Evolutionary conservation across 2,113 vertebrate genomes (phyloP).

Genomic region (Physeter macrocephalus): DNA sequence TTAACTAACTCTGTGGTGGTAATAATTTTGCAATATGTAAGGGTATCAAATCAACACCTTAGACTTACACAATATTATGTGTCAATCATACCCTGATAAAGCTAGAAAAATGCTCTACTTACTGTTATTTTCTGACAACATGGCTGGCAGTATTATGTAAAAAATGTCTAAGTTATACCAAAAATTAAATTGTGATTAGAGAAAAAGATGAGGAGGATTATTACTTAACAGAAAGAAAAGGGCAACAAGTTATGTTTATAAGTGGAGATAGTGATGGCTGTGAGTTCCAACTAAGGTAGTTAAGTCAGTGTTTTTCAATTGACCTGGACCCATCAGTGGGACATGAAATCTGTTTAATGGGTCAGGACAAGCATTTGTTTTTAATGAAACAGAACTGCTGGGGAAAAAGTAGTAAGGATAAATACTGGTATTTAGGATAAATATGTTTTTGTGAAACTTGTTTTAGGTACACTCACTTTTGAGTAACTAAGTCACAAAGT

Average conservation of each 20-base stretch:
- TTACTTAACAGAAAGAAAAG: neutral
- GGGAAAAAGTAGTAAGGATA: neutral
- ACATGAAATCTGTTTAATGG: neutral
- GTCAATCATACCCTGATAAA: neutral
- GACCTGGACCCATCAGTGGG: neutral
- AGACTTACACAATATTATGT: neutral
- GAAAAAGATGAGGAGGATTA: neutral
- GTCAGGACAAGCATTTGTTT: neutral
- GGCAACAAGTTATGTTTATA: neutral
- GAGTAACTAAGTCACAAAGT: neutral
- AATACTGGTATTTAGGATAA: neutral
- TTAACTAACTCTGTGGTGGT: neutral
- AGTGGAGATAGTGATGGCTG: neutral
- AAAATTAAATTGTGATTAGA: slow-evolving; percentile 20
- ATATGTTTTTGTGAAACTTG: neutral
- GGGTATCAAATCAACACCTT: neutral
- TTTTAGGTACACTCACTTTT: neutral
- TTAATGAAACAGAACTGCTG: neutral
- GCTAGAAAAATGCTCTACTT: neutral
- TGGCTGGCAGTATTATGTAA: neutral
- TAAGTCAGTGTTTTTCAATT: neutral
- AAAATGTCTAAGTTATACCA: neutral
- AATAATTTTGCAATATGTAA: neutral
- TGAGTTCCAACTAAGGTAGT: neutral
- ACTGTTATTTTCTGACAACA: neutral